Conservation (phyloP, 2,797 vertebrate genomes). For the Danionella dracula region DNA sequence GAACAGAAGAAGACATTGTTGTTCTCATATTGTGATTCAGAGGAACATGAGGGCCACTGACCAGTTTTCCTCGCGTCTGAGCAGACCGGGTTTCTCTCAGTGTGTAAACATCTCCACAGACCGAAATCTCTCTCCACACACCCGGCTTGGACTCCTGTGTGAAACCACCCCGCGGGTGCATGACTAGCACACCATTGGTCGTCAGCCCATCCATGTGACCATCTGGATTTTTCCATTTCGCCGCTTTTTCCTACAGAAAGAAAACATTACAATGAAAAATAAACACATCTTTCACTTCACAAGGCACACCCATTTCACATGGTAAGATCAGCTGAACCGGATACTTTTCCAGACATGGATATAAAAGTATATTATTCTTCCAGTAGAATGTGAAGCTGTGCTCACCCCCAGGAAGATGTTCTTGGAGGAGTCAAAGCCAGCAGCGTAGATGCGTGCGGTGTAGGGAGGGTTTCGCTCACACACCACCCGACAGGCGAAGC, state of each 20-base stretch:
- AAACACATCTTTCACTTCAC: constrained; percentile 8
- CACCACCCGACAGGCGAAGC: constrained; percentile 94
- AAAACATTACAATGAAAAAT: constrained; percentile 5
- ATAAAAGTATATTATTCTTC: neutral
- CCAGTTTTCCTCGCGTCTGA: constrained; percentile 93
- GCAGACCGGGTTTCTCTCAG: constrained; percentile 94
- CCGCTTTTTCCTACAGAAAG: constrained; percentile 86
- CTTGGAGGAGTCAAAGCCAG: constrained; percentile 98
- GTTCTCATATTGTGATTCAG: too few species aligned
- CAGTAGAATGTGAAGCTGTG: neutral
- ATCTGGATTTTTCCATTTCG: constrained; percentile 98
- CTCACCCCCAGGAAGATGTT: constrained; percentile 99
- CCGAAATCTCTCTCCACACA: constrained; percentile 95
- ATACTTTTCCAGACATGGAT: constrained; percentile 17
- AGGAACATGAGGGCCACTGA: constrained; percentile 60
- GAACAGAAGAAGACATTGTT: too few species aligned
- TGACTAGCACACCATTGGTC: constrained; percentile 95
- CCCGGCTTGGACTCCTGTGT: constrained; percentile 93
- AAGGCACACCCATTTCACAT: constrained; percentile 31
- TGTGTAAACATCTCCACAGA: constrained; percentile 96
- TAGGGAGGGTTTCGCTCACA: constrained; percentile 88
- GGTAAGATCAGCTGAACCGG: constrained; percentile 38
- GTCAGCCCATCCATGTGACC: constrained; percentile 98
- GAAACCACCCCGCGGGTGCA: constrained; percentile 95
- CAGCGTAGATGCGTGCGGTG: constrained; percentile 92